phyloP scores from a whole-genome alignment of 2,113 vertebrate species.

The Dissostichus mawsoni region DNA sequence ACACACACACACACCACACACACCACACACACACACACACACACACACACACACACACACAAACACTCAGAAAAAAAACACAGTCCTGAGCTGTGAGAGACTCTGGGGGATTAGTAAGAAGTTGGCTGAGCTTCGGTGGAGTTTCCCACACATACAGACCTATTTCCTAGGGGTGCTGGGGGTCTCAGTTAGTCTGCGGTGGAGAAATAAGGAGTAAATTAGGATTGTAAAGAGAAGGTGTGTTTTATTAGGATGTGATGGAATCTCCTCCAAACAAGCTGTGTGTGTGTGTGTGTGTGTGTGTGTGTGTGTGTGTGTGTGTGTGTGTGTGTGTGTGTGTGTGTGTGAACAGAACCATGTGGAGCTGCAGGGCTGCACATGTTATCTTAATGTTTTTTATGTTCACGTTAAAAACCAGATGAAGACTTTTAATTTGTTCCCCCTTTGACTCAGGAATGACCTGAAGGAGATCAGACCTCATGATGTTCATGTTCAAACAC shows the following conservation, averaged over 20 bases:
- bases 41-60: background rate
- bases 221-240: background rate
- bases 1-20: background rate
- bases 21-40: constrained; percentile 25
- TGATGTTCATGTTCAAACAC: background rate
- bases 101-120: constrained; percentile 36
- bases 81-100: constrained; percentile 10
- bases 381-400: constrained; percentile 7
- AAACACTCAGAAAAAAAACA: too few relatives aligned
- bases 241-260: constrained; percentile 40
- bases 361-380: background rate
- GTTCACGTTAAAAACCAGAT: background rate
- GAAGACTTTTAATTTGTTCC: background rate
- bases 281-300: constrained; percentile 5
- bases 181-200: background rate
- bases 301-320: constrained; percentile 16
- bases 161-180: background rate
- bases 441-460: background rate
- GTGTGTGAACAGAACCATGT: constrained; percentile 11
- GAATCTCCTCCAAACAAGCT: constrained; percentile 31
- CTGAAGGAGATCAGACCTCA: background rate
- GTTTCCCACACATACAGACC: constrained; percentile 24
- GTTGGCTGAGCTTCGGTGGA: constrained; percentile 15
- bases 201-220: background rate
- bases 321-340: constrained; percentile 18